phyloP scores from a whole-genome alignment of 2,113 vertebrate species.

The Odocoileus virginianus region DNA sequence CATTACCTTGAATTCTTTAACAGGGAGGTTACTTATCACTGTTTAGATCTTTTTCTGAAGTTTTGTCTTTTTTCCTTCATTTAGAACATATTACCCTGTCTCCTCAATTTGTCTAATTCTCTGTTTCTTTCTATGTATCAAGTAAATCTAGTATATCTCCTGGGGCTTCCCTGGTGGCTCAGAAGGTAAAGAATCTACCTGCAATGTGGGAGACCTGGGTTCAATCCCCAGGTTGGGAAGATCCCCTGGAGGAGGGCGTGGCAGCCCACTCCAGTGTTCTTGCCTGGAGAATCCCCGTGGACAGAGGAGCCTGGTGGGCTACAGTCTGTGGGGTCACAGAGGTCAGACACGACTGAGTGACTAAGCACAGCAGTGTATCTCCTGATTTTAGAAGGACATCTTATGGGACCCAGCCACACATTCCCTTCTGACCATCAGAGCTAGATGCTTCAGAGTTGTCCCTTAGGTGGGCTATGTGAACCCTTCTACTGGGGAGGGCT shows the following conservation, averaged over 20 bases:
- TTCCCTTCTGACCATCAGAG: neutral
- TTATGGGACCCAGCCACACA: neutral
- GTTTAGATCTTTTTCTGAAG: neutral
- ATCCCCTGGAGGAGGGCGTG: neutral
- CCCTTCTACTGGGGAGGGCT: neutral
- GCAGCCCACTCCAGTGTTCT: neutral
- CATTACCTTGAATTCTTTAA: neutral
- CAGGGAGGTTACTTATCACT: neutral
- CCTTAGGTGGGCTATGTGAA: neutral
- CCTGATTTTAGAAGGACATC: neutral
- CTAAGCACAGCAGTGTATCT: accelerated
- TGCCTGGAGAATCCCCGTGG: neutral
- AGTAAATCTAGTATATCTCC: neutral
- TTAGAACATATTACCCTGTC: neutral
- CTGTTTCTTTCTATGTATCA: neutral
- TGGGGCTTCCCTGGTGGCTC: neutral
- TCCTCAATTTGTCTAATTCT: neutral
- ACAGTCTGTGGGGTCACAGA: neutral
- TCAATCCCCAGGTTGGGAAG: neutral
- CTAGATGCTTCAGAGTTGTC: neutral
- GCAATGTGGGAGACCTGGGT: neutral
- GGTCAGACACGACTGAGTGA: neutral
- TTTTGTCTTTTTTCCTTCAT: neutral
- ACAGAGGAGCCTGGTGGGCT: neutral
- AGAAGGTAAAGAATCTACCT: neutral